phyloP scores from a whole-genome alignment of 2,797 vertebrate genomes.

The Hypotaenidia okinawae region DNA sequence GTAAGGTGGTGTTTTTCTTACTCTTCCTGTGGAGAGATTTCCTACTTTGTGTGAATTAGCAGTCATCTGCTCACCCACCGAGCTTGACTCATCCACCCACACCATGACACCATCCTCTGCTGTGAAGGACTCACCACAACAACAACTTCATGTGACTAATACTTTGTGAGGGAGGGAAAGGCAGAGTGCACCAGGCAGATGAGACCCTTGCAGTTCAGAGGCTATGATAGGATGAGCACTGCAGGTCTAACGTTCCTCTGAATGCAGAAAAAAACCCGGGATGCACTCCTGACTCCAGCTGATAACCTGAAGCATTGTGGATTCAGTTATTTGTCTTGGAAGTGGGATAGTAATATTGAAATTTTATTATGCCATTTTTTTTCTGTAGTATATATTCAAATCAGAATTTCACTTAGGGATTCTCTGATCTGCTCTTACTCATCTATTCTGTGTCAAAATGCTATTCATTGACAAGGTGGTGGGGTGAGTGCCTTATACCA shows the following conservation, averaged over 20 bases:
- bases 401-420: not conserved
- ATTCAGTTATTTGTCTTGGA: not conserved
- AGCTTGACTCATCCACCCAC: constrained; percentile 3
- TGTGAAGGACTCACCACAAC: not conserved
- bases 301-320: not conserved
- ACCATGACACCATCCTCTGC: not conserved
- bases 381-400: not conserved
- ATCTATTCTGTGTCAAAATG: not conserved
- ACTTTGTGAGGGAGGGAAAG: not conserved
- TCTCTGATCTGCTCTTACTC: not conserved
- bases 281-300: not conserved
- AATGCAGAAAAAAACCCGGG: rapidly evolving
- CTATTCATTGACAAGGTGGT: not conserved
- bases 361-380: not conserved
- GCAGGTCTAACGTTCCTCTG: not conserved
- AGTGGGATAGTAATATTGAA: not conserved
- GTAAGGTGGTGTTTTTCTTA: not conserved
- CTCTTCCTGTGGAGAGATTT: not conserved
- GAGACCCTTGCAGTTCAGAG: not conserved
- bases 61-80: not conserved
- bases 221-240: not conserved
- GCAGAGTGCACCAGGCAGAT: not conserved
- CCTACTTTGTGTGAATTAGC: not conserved
- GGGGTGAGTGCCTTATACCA: not conserved
- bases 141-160: not conserved